phyloP scores from a whole-genome alignment of 1,140 invertebrate species.

The Limonius californicus region DNA sequence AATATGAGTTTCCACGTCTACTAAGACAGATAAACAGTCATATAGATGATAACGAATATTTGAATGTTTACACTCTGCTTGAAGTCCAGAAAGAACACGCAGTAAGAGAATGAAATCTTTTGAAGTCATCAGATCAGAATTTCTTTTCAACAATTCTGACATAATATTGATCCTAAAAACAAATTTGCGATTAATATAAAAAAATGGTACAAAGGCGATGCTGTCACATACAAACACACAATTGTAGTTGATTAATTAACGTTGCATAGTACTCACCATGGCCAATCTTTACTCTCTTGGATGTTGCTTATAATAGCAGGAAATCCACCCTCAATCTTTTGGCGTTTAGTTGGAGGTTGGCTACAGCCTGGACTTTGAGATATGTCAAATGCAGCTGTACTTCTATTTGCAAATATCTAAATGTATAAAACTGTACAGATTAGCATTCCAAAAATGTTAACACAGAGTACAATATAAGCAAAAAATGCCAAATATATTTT shows the following conservation, averaged over 20 bases:
- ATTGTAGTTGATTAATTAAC: too few relatives aligned
- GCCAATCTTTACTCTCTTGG: conserved; percentile 33
- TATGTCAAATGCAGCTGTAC: too few relatives aligned
- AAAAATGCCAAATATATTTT: too few relatives aligned
- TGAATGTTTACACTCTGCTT: conserved; percentile 42
- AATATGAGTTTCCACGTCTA: conserved; percentile 39
- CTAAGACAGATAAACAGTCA: conserved; percentile 39
- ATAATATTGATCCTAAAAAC: conserved; percentile 33
- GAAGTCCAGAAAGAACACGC: conserved; percentile 42
- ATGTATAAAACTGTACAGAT: too few relatives aligned
- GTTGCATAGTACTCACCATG: too few relatives aligned
- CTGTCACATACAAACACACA: too few relatives aligned
- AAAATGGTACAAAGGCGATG: too few relatives aligned
- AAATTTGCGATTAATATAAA: neutral
- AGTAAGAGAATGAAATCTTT: conserved; percentile 44
- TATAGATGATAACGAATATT: conserved; percentile 45
- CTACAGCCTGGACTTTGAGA: too few relatives aligned
- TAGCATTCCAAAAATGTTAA: too few relatives aligned
- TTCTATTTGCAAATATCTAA: too few relatives aligned
- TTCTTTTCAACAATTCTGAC: conserved; percentile 40
- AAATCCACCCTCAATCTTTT: conserved; percentile 26
- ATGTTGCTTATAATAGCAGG: conserved; percentile 29
- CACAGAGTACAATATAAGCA: too few relatives aligned
- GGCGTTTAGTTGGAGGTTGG: conserved; percentile 22
- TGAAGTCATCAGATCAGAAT: conserved; percentile 45